phyloP scores from a whole-genome alignment of 2,888 invertebrate genomes.

The Laspeyria flexula region DNA sequence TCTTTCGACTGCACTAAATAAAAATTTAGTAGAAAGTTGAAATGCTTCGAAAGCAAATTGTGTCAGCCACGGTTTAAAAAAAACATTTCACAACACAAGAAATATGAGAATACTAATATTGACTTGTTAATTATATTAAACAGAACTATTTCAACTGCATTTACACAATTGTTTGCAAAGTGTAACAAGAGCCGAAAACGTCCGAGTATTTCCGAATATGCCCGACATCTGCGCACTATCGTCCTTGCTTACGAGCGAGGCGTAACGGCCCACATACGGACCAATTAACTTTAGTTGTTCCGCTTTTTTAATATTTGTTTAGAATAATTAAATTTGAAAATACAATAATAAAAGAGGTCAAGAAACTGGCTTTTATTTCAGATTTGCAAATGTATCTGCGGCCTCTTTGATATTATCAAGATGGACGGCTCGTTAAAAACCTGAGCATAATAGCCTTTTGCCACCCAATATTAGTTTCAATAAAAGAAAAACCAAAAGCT shows the following conservation, averaged over 20 bases:
- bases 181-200: slow-evolving; percentile 11
- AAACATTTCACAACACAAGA: neutral
- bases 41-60: neutral
- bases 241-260: slow-evolving; percentile 57
- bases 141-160: slow-evolving; percentile 12
- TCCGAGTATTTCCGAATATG: slow-evolving; percentile 11
- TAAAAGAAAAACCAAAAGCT: too few species aligned
- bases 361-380: neutral
- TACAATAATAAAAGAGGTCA: neutral
- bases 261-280: slow-evolving; percentile 52
- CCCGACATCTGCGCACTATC: slow-evolving; percentile 39
- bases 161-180: slow-evolving; percentile 15
- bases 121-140: slow-evolving; percentile 1
- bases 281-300: slow-evolving; percentile 18
- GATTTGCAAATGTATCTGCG: too few species aligned
- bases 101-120: slow-evolving; percentile 13
- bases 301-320: slow-evolving; percentile 6
- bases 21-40: too few species aligned
- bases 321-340: neutral
- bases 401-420: too few species aligned
- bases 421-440: too few species aligned
- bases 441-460: too few species aligned
- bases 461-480: too few species aligned
- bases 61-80: neutral
- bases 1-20: too few species aligned